phyloP scores from a whole-genome alignment of 2,797 vertebrate genomes.

The Tadarida brasiliensis region DNA sequence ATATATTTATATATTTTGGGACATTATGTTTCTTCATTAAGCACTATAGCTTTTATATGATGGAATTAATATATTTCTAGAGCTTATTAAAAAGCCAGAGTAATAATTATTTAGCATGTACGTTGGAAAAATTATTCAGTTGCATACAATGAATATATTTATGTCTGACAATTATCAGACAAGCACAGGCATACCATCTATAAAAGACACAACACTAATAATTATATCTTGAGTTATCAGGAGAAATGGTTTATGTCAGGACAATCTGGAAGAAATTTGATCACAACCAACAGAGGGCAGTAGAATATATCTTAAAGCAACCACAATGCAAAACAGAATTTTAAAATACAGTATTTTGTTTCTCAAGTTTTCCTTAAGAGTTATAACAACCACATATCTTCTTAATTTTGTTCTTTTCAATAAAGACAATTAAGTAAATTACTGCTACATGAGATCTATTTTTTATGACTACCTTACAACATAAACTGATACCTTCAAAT shows the following conservation, averaged over 20 bases:
- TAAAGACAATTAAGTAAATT: neutral
- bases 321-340: neutral
- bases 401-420: neutral
- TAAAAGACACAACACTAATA: neutral
- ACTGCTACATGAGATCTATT: neutral
- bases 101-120: conserved; percentile 47
- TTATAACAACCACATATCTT: neutral
- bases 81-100: conserved; percentile 47
- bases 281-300: conserved; percentile 75
- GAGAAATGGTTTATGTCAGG: neutral
- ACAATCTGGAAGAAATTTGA: conserved; percentile 46
- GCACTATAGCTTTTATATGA: conserved; percentile 15
- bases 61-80: conserved; percentile 59
- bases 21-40: conserved; percentile 37
- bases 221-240: conserved; percentile 26
- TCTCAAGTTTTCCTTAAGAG: conserved; percentile 23
- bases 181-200: conserved; percentile 25
- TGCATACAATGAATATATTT: neutral
- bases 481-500: conserved; percentile 25
- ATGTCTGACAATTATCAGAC: conserved; percentile 1
- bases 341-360: neutral
- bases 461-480: conserved; percentile 24
- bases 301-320: conserved; percentile 39
- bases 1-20: conserved; percentile 23
- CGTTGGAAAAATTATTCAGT: conserved; percentile 49